Percentiles rank a stretch among this genome's conserved stretches.
Conservation (phyloP, 2,797 vertebrate genomes). For the Cryptoprocta ferox region DNA sequence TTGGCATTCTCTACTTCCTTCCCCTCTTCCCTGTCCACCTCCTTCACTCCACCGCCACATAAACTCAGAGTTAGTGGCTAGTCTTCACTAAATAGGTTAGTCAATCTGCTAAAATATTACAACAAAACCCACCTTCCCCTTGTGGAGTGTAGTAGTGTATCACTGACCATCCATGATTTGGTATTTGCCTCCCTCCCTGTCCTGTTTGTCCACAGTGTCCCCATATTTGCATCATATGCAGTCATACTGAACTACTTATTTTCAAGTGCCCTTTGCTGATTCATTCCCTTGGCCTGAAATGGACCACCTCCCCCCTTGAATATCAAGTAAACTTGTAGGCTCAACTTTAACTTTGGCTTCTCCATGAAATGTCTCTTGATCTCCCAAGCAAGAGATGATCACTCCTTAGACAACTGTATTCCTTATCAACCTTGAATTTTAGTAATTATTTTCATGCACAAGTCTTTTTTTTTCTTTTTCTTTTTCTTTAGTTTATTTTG, state of each 20-base stretch:
- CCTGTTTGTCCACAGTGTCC: background rate
- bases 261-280: background rate
- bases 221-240: background rate
- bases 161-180: background rate
- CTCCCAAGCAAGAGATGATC: background rate
- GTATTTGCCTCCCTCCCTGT: background rate
- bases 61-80: background rate
- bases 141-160: background rate
- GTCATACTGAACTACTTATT: background rate
- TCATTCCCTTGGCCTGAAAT: background rate
- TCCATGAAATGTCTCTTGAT: background rate
- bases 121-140: background rate
- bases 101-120: background rate
- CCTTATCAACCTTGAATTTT: background rate
- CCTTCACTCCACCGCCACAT: background rate
- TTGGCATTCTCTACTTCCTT: background rate
- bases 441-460: background rate
- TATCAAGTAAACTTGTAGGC: background rate
- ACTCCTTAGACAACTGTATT: background rate
- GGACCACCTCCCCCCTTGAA: background rate
- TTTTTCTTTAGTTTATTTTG: too few relatives aligned
- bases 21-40: background rate
- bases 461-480: too few relatives aligned
- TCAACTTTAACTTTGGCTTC: background rate
- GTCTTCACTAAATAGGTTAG: background rate